These are phyloP conservation scores for Merodon equestris DNA, from an alignment of 2,888 invertebrate species.

Conservation along the genomic window DNA sequence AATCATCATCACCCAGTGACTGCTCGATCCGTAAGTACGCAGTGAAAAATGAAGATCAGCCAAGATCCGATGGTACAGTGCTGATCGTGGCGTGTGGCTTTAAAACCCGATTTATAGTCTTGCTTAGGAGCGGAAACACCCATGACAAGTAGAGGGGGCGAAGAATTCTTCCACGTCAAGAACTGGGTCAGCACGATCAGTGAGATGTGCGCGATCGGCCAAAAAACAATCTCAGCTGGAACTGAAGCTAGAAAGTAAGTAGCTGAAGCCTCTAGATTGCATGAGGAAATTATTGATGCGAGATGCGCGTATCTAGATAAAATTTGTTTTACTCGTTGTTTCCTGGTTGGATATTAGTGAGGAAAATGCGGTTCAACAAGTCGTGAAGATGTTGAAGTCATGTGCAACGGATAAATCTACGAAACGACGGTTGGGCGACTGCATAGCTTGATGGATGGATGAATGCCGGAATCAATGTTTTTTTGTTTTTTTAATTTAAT, in stretches of 20 bases:
- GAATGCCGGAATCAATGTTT: constrained; percentile 36
- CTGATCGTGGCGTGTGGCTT: constrained; percentile 54
- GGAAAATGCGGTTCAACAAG: constrained; percentile 56
- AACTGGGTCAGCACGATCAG: constrained; percentile 60
- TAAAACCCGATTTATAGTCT: constrained; percentile 57
- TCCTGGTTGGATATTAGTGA: no score
- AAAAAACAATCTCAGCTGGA: constrained; percentile 11
- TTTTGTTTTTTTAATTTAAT: constrained; percentile 56
- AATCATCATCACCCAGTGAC: constrained; percentile 30
- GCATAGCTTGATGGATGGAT: constrained; percentile 13
- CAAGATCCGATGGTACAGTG: neutral
- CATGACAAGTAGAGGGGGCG: constrained; percentile 1
- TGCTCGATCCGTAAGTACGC: constrained; percentile 27
- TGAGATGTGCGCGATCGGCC: constrained; percentile 32
- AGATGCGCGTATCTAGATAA: constrained; percentile 28
- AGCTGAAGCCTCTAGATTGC: constrained; percentile 27
- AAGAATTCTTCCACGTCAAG: constrained; percentile 23
- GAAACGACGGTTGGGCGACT: constrained; percentile 12
- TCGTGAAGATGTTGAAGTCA: constrained; percentile 46
- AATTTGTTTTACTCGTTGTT: neutral
- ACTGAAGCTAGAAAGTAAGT: constrained; percentile 52
- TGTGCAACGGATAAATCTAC: constrained; percentile 42
- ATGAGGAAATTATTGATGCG: constrained; percentile 57
- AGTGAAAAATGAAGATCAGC: constrained; percentile 15
- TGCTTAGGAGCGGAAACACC: no score